These are phyloP conservation scores for Litocranius walleri DNA, from an alignment of 2,113 vertebrate species.

Conservation along the genomic window DNA sequence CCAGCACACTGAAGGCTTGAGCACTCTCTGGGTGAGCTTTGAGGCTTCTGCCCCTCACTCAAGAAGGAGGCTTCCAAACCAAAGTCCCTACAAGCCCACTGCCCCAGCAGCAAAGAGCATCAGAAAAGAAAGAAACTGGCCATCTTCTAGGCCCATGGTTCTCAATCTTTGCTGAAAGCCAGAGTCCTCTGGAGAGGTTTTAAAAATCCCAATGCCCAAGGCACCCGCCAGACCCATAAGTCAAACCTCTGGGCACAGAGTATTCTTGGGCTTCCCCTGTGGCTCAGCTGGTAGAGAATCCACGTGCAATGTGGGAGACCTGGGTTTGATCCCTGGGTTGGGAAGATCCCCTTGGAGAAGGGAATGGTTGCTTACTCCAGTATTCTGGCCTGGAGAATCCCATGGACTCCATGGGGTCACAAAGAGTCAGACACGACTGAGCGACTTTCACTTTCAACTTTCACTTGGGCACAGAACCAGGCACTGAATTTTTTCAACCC, in stretches of 20 bases:
- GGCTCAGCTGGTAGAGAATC: not conserved
- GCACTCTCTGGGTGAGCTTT: not conserved
- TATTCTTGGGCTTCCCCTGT: not conserved
- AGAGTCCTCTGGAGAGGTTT: not conserved
- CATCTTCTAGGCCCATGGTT: not conserved
- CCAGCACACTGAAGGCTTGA: not conserved
- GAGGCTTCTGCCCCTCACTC: not conserved
- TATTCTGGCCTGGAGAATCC: not conserved
- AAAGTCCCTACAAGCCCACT: not conserved
- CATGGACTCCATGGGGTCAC: not conserved
- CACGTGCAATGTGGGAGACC: accelerated
- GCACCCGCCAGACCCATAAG: not conserved
- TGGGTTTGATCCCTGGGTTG: not conserved
- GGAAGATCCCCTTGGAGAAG: not conserved
- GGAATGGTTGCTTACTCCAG: not conserved
- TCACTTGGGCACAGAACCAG: not conserved
- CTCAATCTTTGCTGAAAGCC: not conserved
- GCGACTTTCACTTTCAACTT: not conserved
- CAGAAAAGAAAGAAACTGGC: not conserved
- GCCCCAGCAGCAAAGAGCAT: not conserved
- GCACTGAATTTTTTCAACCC: not conserved
- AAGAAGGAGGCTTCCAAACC: not conserved
- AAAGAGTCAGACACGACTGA: not conserved
- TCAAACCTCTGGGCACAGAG: not conserved
- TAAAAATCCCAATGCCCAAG: not conserved